These are phyloP conservation scores for Tortrix viridana DNA, from an alignment of 2,888 invertebrate species.

Conservation along the genomic window DNA sequence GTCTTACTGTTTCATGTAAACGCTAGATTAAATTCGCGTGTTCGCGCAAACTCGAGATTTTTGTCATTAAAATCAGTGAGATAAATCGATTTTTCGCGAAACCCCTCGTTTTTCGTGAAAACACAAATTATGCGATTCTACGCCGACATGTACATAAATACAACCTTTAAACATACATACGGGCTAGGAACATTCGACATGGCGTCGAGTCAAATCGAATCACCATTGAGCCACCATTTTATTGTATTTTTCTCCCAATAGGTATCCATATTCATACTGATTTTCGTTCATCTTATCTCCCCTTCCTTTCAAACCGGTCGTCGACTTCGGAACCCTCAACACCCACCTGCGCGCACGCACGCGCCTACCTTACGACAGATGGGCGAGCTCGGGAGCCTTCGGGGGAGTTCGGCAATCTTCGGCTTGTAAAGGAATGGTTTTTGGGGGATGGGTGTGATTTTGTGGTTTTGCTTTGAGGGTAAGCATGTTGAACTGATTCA, in stretches of 20 bases:
- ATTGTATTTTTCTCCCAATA: not conserved
- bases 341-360: conserved; percentile 37
- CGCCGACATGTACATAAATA: too few relatives aligned
- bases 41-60: too few relatives aligned
- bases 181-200: too few relatives aligned
- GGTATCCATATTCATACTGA: not conserved
- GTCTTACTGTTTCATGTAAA: too few relatives aligned
- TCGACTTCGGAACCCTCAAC: conserved; percentile 1
- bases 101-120: too few relatives aligned
- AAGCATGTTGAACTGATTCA: not conserved
- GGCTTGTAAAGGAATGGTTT: conserved; percentile 4
- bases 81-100: too few relatives aligned
- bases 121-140: too few relatives aligned
- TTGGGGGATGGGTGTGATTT: conserved; percentile 4
- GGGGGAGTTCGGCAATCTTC: conserved; percentile 43
- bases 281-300: conserved; percentile 6
- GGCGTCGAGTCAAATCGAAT: too few relatives aligned
- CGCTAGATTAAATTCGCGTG: too few relatives aligned
- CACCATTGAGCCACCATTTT: too few relatives aligned
- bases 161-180: too few relatives aligned
- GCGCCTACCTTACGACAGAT: conserved; percentile 50
- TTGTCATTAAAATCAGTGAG: too few relatives aligned
- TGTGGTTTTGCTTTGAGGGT: not conserved
- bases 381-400: conserved; percentile 48
- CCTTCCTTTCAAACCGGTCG: conserved; percentile 15